Evolutionary conservation across 2,888 invertebrate genomes (phyloP).

Genomic region (Caenorhabditis sp.): DNA sequence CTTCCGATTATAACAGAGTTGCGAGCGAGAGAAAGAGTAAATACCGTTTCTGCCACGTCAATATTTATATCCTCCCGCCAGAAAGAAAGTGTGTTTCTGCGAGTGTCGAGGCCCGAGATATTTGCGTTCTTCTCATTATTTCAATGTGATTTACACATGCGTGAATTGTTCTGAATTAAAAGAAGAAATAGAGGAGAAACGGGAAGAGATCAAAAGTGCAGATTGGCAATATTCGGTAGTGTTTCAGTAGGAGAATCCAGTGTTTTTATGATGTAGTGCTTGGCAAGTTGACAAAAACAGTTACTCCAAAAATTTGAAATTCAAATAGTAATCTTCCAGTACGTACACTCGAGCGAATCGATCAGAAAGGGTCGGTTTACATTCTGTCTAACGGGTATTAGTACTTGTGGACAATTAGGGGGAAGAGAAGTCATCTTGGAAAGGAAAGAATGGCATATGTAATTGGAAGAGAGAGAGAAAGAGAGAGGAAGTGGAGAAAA

Average conservation of each 20-base stretch:
- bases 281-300: not conserved
- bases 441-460: slow-evolving; percentile 28
- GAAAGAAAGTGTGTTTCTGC: not conserved
- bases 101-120: slow-evolving; percentile 6
- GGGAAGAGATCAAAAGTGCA: slow-evolving; percentile 20
- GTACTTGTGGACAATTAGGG: slow-evolving; percentile 32
- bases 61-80: slow-evolving; percentile 34
- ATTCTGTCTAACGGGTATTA: slow-evolving; percentile 37
- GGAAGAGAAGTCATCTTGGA: slow-evolving; percentile 1
- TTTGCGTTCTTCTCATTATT: slow-evolving; percentile 29
- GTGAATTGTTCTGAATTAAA: slow-evolving; percentile 31
- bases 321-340: slow-evolving; percentile 15
- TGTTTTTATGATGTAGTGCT: not conserved
- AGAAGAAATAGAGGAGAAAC: not conserved
- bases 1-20: not conserved
- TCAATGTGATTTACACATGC: slow-evolving; percentile 22
- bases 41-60: slow-evolving; percentile 24
- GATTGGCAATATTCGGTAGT: too few species aligned
- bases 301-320: not conserved
- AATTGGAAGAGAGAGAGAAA: too few species aligned
- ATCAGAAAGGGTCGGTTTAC: not conserved
- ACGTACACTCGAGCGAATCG: not conserved
- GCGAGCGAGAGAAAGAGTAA: not conserved
- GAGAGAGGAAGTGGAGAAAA: slow-evolving; percentile 8
- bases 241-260: not conserved